Conservation (phyloP, 2,797 vertebrate genomes). For the Epinephelus awoara region DNA sequence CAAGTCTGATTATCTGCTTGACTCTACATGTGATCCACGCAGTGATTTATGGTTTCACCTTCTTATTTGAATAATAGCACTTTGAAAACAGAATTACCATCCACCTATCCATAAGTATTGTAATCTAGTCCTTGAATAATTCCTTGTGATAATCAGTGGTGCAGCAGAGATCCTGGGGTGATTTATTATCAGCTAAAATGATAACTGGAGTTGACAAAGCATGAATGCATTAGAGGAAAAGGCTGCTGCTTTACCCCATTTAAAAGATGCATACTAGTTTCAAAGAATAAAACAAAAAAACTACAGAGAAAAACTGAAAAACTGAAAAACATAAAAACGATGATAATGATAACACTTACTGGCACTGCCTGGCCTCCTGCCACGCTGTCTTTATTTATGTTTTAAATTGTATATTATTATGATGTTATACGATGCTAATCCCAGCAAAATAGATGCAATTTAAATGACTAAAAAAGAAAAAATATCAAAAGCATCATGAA, state of each 20-base stretch:
- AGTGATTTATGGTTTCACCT: constrained; percentile 68
- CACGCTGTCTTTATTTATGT: background rate
- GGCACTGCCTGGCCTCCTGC: background rate
- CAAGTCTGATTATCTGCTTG: constrained; percentile 29
- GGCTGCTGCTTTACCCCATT: constrained; percentile 13
- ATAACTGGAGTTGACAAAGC: constrained; percentile 62
- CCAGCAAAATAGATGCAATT: background rate
- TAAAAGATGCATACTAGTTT: background rate
- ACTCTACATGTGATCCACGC: constrained; percentile 39
- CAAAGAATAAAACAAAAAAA: background rate
- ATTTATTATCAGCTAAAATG: constrained; percentile 68
- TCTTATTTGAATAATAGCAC: constrained; percentile 71
- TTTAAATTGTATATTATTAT: background rate
- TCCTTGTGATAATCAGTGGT: constrained; percentile 62
- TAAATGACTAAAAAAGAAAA: too few relatives aligned
- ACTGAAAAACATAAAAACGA: background rate
- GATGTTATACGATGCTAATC: background rate
- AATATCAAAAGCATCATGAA: too few relatives aligned
- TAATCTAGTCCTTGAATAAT: constrained; percentile 77
- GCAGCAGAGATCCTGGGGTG: constrained; percentile 62
- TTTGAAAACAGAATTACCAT: constrained; percentile 45
- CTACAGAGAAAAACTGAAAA: background rate
- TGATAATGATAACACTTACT: background rate
- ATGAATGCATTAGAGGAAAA: constrained; percentile 34
- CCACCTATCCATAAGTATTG: constrained; percentile 64